Conservation (phyloP, 1,140 invertebrate species). For the Nomia melanderi region DNA sequence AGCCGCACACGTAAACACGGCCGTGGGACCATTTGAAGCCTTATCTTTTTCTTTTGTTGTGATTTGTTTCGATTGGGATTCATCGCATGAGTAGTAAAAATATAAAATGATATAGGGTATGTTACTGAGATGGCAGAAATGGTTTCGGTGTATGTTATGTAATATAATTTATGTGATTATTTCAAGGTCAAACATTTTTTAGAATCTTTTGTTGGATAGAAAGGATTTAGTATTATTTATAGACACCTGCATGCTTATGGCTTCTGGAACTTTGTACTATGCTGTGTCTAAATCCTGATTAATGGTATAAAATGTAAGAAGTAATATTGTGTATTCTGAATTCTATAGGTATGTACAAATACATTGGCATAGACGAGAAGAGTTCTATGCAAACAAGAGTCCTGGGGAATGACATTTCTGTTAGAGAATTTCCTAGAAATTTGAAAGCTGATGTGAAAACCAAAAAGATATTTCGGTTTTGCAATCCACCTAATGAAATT, state of each 20-base stretch:
- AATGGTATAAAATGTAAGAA: not conserved
- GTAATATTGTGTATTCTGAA: not conserved
- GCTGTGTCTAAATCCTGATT: too few species aligned
- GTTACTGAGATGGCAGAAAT: too few species aligned
- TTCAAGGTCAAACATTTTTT: too few species aligned
- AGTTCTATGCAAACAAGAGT: conserved; percentile 67
- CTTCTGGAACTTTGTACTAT: too few species aligned
- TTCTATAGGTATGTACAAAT: conserved; percentile 87
- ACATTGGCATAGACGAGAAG: conserved; percentile 83
- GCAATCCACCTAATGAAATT: conserved; percentile 86
- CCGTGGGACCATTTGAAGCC: not conserved
- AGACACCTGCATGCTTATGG: too few species aligned
- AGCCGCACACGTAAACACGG: not conserved
- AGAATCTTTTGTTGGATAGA: too few species aligned
- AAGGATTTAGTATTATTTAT: too few species aligned
- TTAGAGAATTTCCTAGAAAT: conserved; percentile 79
- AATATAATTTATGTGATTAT: too few species aligned
- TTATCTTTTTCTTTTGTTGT: not conserved
- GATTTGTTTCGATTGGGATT: too few species aligned
- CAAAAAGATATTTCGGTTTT: conserved; percentile 84
- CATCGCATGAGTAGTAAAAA: too few species aligned
- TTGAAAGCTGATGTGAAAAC: conserved; percentile 84
- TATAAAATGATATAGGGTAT: too few species aligned
- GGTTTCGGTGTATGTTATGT: too few species aligned
- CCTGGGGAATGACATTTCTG: conserved; percentile 69